phyloP scores from a whole-genome alignment of 2,888 invertebrate genomes.

The Thelaira solivaga region DNA sequence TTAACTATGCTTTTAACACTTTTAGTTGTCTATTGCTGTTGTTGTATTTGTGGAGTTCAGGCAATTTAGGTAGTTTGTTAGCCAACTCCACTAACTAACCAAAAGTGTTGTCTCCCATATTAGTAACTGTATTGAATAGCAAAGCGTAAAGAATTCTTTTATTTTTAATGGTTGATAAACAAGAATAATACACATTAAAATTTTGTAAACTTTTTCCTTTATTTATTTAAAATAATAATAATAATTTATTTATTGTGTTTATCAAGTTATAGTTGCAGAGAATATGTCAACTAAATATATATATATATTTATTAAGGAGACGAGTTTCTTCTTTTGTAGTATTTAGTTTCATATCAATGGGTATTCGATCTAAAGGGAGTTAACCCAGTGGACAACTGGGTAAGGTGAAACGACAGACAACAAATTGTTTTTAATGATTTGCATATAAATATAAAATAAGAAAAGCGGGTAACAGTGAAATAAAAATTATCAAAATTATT shows the following conservation, averaged over 20 bases:
- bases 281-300: not conserved
- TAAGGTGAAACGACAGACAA: too few relatives aligned
- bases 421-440: too few relatives aligned
- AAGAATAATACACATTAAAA: conserved; percentile 27
- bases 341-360: conserved; percentile 20
- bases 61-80: not conserved
- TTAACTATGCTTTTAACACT: conserved; percentile 58
- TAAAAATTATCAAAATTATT: too few relatives aligned
- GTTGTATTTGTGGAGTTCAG: not conserved
- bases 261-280: not conserved
- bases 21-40: conserved; percentile 6
- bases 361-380: not conserved
- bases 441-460: too few relatives aligned
- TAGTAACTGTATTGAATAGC: not conserved
- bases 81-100: too few relatives aligned
- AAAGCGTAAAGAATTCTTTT: conserved; percentile 4
- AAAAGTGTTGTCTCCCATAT: too few relatives aligned
- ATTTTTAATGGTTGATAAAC: conserved; percentile 34
- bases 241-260: conserved; percentile 14
- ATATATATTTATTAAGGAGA: not conserved
- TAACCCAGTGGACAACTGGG: not conserved
- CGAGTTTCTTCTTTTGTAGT: not conserved
- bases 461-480: too few relatives aligned
- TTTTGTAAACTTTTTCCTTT: not conserved
- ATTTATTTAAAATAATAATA: not conserved